Evolutionary conservation across 2,113 vertebrate genomes (phyloP), one percentile per base, ranked within the genome.

Genomic region (Brachirus orientalis): DNA sequence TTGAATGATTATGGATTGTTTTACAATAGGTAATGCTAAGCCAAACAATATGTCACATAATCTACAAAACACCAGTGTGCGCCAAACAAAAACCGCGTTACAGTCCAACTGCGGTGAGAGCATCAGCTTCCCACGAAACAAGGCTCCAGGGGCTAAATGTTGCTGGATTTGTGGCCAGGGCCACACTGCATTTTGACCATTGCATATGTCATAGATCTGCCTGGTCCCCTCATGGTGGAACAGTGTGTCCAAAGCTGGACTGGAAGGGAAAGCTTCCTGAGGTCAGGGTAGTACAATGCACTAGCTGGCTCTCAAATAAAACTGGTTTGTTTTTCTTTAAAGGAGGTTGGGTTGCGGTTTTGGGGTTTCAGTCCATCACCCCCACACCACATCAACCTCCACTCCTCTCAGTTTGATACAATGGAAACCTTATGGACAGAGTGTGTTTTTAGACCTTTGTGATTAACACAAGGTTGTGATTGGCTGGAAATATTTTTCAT

Each of bases 331-430:
- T 92, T 90, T 90, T 77, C 75, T 82, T 85, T 63, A 87, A 84
- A 83, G 85, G 88, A 86, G 77, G 67, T 77, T 90, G 90, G 77
- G 67, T 77, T 90, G 90, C 86, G 89, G 89, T 85, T 90, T 91
- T 79, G 47, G 84, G 82, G 75, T 87, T 88, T 84, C 38, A 70
- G 85, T 79, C 73, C 55, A 72, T 81, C 82, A 79, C 84, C 84
- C 88, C 83, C 65, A 72, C 81, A 79, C 83, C 77, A 75, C 79
- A 84, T 80, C 87, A 80, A 28, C 81, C 87, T 87, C 83, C 77
- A 79, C 69, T 77, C 45, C 54, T 71, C 79, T 77, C 52, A 47
- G 12, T 83, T 71, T 80, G 69, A 76, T 77, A 92, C 84, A 91
- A 91, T 80, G 73, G 74, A 74, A 67, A 79, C 71, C 72, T 81